Conservation (phyloP, 2,888 invertebrate genomes). For the Oligia strigilis region DNA sequence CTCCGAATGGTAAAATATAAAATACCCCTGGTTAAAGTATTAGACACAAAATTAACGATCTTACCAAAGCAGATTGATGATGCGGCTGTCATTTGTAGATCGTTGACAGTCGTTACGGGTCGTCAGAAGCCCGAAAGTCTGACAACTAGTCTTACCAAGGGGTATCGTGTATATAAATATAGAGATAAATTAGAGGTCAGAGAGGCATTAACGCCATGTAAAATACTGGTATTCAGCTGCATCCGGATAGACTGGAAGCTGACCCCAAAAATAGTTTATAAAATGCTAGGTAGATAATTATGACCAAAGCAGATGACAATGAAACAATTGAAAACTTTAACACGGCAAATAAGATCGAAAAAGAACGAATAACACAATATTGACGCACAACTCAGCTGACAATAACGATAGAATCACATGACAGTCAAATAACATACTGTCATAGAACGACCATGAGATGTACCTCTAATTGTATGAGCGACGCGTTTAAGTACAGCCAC, state of each 20-base stretch:
- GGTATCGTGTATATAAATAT: no score
- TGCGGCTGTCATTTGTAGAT: no score
- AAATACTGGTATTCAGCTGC: no score
- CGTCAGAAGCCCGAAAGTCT: no score
- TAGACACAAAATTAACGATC: neutral
- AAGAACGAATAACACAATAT: neutral
- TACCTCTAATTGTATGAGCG: conserved; percentile 40
- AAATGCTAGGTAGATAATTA: no score
- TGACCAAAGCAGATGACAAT: neutral
- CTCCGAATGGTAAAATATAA: neutral
- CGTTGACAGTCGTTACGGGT: no score
- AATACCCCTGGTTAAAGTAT: neutral
- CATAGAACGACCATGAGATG: conserved; percentile 42
- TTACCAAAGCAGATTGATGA: neutral
- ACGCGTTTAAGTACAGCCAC: conserved; percentile 17
- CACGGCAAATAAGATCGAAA: no score
- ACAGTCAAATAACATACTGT: conserved; percentile 37
- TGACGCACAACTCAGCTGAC: conserved; percentile 14
- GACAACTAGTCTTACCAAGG: no score
- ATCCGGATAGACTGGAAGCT: no score
- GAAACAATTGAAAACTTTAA: neutral
- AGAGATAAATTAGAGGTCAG: no score
- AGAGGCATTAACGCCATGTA: no score
- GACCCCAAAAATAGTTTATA: no score
- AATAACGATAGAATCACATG: conserved; percentile 22